These are phyloP conservation scores for Phoenicopterus ruber DNA, from an alignment of 2,113 vertebrate genomes.

Conservation along the genomic window DNA sequence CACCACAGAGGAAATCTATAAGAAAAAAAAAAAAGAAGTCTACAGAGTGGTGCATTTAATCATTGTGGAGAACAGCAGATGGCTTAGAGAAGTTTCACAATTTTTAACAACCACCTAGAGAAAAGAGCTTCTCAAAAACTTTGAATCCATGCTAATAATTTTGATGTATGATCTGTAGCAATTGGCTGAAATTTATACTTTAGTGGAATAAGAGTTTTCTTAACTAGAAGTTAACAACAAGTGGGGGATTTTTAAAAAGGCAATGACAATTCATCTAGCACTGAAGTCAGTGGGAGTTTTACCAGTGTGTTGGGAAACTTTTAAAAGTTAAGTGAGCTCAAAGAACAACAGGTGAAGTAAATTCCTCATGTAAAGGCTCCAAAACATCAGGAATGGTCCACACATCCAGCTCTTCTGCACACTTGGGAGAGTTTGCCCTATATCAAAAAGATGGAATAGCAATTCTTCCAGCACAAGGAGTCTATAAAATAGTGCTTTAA, in stretches of 20 bases:
- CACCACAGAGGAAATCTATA: not conserved
- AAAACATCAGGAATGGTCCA: not conserved
- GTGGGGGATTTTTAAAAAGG: not conserved
- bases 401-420: not conserved
- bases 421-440: not conserved
- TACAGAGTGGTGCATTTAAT: not conserved
- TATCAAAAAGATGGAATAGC: not conserved
- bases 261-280: not conserved
- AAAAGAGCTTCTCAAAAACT: not conserved
- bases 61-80: not conserved
- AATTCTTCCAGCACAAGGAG: not conserved
- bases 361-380: not conserved
- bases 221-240: not conserved
- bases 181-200: not conserved
- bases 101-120: not conserved
- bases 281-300: not conserved
- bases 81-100: not conserved
- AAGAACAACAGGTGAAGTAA: not conserved
- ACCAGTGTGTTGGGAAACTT: not conserved
- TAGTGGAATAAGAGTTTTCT: not conserved
- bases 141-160: not conserved
- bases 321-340: not conserved
- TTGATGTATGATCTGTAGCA: not conserved
- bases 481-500: not conserved
- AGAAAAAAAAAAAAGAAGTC: not conserved